phyloP scores from a whole-genome alignment of 2,113 vertebrate genomes.

The Probosciger aterrimus region DNA sequence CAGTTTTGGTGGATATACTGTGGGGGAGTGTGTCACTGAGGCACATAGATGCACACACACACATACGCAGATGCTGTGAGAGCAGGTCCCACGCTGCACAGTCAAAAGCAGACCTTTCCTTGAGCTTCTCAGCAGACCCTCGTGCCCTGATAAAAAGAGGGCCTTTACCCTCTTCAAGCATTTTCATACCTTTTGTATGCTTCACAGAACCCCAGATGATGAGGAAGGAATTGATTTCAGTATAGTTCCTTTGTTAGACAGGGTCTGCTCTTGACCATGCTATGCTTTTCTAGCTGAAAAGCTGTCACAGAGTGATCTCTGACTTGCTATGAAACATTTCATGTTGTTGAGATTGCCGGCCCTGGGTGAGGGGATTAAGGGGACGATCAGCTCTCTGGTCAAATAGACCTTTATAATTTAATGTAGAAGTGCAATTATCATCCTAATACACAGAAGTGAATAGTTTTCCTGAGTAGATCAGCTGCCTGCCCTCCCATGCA shows the following conservation, averaged over 20 bases:
- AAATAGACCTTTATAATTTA: background rate
- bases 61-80: background rate
- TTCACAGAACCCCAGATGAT: background rate
- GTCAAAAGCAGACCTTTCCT: background rate
- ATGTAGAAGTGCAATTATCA: background rate
- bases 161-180: accelerated
- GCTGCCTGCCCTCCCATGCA: background rate
- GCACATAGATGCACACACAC: accelerated
- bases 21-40: background rate
- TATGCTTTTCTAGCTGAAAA: background rate
- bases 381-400: background rate
- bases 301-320: background rate
- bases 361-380: background rate
- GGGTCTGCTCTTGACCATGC: background rate
- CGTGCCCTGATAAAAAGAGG: background rate
- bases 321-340: background rate
- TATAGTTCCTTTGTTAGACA: accelerated
- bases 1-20: background rate
- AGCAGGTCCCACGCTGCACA: background rate
- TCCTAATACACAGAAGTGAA: background rate
- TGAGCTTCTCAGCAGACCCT: background rate
- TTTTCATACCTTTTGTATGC: background rate
- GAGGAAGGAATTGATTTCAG: accelerated
- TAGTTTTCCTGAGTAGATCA: background rate
- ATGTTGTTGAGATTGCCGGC: background rate